These are phyloP conservation scores for Tanytarsus gracilentus DNA, from an alignment of 2,888 invertebrate species.

Conservation along the genomic window DNA sequence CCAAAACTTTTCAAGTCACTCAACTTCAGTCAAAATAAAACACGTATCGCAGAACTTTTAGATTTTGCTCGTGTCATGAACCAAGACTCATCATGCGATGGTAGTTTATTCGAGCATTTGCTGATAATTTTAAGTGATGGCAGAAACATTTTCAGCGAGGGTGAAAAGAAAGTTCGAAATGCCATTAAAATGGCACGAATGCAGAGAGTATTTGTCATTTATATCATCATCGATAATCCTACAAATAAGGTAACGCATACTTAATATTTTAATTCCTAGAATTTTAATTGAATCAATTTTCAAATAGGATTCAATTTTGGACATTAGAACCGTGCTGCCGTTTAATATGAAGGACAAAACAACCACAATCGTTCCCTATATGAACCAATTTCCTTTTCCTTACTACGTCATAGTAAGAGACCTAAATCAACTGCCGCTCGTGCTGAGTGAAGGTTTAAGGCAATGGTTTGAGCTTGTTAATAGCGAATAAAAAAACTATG, in stretches of 20 bases:
- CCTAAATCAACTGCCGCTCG: conserved; percentile 75
- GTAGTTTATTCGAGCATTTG: conserved; percentile 48
- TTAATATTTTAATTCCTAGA: conserved; percentile 46
- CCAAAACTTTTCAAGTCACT: conserved; percentile 70
- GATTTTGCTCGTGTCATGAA: conserved; percentile 65
- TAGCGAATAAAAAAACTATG: conserved; percentile 38
- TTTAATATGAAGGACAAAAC: conserved; percentile 52
- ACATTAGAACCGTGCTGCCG: conserved; percentile 68
- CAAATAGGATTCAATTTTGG: conserved; percentile 73
- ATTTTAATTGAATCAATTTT: conserved; percentile 59
- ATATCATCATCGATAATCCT: conserved; percentile 92
- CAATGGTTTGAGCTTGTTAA: conserved; percentile 98
- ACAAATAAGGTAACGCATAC: conserved; percentile 59
- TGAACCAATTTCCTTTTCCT: conserved; percentile 96
- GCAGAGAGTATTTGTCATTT: conserved; percentile 83
- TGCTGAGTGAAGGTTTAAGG: conserved; percentile 88
- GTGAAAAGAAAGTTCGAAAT: conserved; percentile 63
- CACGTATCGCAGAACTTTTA: conserved; percentile 72
- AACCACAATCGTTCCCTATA: conserved; percentile 65
- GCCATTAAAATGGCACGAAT: conserved; percentile 74
- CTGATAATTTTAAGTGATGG: conserved; percentile 93
- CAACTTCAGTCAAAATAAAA: conserved; percentile 82
- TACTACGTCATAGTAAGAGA: conserved; percentile 92
- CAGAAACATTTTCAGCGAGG: conserved; percentile 82
- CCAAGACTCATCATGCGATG: conserved; percentile 44